These are phyloP conservation scores for Tarsius wallacei DNA, from an alignment of 2,797 vertebrate species.

Conservation along the genomic window DNA sequence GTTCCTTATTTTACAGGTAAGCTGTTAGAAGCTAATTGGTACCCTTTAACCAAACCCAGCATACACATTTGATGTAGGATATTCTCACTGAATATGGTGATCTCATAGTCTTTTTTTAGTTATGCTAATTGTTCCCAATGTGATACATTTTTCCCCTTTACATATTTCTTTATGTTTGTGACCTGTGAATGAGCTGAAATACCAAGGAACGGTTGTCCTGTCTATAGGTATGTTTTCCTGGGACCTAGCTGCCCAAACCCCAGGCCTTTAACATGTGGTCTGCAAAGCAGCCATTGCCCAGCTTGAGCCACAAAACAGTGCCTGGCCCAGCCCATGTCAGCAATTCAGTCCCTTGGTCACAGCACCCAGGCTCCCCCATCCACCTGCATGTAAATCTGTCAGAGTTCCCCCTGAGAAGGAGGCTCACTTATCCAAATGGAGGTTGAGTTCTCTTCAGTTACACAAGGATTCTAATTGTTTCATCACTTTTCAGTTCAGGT, in stretches of 20 bases:
- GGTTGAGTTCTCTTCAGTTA: constrained; percentile 75
- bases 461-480: constrained; percentile 72
- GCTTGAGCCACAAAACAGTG: constrained; percentile 27
- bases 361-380: constrained; percentile 44
- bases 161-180: constrained; percentile 57
- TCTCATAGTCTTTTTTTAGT: background rate
- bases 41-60: constrained; percentile 8
- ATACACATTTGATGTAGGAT: background rate
- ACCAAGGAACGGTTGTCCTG: constrained; percentile 68
- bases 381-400: background rate
- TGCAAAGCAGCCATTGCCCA: constrained; percentile 31
- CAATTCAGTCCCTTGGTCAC: constrained; percentile 43
- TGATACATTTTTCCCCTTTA: background rate
- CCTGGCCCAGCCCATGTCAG: background rate
- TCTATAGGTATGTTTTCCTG: constrained; percentile 68
- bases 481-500: constrained; percentile 84
- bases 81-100: background rate
- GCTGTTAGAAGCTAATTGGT: constrained; percentile 38
- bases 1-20: constrained; percentile 41
- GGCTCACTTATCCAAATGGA: constrained; percentile 81
- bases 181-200: constrained; percentile 67
- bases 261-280: constrained; percentile 42
- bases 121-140: background rate
- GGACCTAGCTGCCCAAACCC: constrained; percentile 65
- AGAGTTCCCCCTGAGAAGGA: constrained; percentile 42